Base-by-base conservation (phyloP, 2,888 invertebrate genomes). In the Cheilosia urbana region DNA sequence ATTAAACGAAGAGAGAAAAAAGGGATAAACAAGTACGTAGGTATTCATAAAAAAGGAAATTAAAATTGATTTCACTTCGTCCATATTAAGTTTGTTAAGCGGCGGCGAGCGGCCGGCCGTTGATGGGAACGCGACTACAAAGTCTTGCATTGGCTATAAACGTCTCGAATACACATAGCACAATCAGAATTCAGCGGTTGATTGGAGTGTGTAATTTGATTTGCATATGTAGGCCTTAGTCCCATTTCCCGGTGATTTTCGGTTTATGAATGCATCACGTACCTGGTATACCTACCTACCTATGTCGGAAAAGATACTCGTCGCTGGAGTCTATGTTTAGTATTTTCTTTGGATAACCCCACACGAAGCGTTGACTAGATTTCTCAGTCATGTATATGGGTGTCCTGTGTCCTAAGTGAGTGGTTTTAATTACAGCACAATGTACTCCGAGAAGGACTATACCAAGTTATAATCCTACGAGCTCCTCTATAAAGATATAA, bases 1-100 rank as follows among this genome's bases (percentile, higher is more conserved):
- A 80, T 80, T 75, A 75, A 51, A 80, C 68, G 60, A 71, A 80
- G 71, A 71, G 7, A 27, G 7, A 27, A 27, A 27, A 51, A 19
- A 21, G 69, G 79, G 58, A 83, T 78, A 78, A 58, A 37, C 57
- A 57, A 27, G 45, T 57, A 58, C 17, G 4, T 45, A 47, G 42
- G 40, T n/a, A 55, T 47, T 75, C 45, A 53, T 57, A 73, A 84
- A 79, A 81, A 79, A 81, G 83, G 72, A 78, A 83, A 83, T 83
- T 83, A 80, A 84, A 84, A 84, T 84, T 79, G 75, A 84, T 80
- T 80, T 75, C 80, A 66, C 75, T 66, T 84, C 63, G 58, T 37
- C 69, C 84, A 84, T 84, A 84, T 34, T 75, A 84, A 84, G 75
- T 69, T 69, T 69, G 63, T 72, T 51, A 58, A 51, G 42, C 19